Base-by-base conservation (phyloP, 2,888 invertebrate species). In the Caenorhabditis sp. region DNA sequence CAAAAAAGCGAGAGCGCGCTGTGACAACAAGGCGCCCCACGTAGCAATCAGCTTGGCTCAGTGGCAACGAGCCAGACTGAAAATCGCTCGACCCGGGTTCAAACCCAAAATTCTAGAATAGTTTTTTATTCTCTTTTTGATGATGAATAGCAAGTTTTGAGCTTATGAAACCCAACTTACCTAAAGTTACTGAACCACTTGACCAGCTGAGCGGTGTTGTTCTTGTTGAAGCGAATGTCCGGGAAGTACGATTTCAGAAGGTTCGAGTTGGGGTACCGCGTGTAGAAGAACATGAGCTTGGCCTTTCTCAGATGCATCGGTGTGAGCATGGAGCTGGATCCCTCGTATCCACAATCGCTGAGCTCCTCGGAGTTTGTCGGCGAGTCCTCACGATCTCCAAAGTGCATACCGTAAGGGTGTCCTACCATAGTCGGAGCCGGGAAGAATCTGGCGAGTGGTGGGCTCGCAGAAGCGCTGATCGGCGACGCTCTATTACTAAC, bases 161-260 rank as follows among this genome's bases (percentile, higher is more conserved):
- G 5, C 6, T 22, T 12, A 8, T 1, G 49, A 5, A 24, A 8
- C n/a, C 24, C 10, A 31, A 31, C 58, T 24, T 2, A 99, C 99
- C 99, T 95, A 94, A 99, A 99, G 94, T 99, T 99, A 93, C 98
- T 98, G 95, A 99, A 99, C 99, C 99, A 99, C 94, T 99, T 99
- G 94, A 99, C 99, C 93, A 99, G 95, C 94, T 99, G 99, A 93
- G 99, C 99, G 90, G 99, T 99, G 94, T 99, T 99, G 95, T 98
- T 98, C 94, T 99, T 99, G 95, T 99, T 99, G 95, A 99, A 99
- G 94, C 97, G 97, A 94, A 99, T 98, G 94, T 99, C 99, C 54
- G 98, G 98, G 95, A 99, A 99, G 95, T 97, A 99, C 95, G 97
- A 97, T 95, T 99, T 99, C 93, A 99, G 95, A 90, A 98, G 96